Percentiles rank a stretch among this genome's conserved stretches.
These are phyloP conservation scores for Drosophila nr. medialis DNA, from an alignment of 2,888 invertebrate species.

Conservation along the genomic window DNA sequence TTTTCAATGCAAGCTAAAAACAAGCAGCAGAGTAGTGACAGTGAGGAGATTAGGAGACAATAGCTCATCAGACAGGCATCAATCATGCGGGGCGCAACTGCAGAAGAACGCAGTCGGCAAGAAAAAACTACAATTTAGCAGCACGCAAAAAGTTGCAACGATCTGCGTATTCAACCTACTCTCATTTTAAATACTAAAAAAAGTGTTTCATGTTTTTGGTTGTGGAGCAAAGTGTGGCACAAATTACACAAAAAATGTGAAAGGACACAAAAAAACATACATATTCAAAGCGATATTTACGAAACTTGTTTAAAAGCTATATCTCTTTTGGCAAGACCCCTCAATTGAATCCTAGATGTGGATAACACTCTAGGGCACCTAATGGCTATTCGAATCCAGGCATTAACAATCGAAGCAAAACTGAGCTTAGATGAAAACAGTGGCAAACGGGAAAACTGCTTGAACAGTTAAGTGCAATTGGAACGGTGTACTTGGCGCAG, in stretches of 20 bases:
- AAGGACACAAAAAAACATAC: neutral
- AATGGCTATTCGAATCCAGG: neutral
- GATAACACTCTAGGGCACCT: neutral
- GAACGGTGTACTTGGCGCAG: constrained; percentile 20
- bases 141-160: constrained; percentile 10
- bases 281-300: neutral
- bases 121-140: constrained; percentile 23
- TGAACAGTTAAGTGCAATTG: constrained; percentile 42
- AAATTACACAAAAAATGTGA: neutral
- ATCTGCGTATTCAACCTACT: neutral
- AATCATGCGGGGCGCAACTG: constrained; percentile 36
- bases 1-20: constrained; percentile 2
- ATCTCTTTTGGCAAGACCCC: neutral
- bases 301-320: neutral
- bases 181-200: neutral
- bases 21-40: neutral
- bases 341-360: neutral
- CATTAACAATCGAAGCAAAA: neutral
- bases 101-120: constrained; percentile 20
- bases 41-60: constrained; percentile 33
- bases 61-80: constrained; percentile 33
- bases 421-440: constrained; percentile 16
- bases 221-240: neutral
- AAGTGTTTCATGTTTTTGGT: neutral
- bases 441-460: constrained; percentile 44